These are phyloP conservation scores for Gasteruption jaculator DNA, from an alignment of 2,888 invertebrate genomes.

Conservation along the genomic window DNA sequence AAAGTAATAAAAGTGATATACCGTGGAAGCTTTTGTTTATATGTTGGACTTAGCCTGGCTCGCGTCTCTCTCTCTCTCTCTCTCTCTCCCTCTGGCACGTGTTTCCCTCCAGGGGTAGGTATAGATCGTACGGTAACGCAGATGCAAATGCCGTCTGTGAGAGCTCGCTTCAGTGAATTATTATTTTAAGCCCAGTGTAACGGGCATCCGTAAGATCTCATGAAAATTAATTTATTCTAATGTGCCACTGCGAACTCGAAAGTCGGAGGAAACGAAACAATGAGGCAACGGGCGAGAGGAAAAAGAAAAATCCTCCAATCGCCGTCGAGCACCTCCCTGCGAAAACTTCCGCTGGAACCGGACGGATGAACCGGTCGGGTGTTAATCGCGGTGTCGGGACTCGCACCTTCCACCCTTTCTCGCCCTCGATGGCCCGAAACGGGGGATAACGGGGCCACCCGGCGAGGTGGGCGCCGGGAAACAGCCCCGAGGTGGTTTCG, in stretches of 20 bases:
- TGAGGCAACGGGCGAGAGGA: neutral
- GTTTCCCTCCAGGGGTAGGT: neutral
- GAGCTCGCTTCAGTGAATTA: slow-evolving; percentile 43
- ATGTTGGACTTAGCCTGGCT: neutral
- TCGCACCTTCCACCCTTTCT: too few species aligned
- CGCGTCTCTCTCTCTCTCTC: neutral
- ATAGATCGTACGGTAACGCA: slow-evolving; percentile 8
- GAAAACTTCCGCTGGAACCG: too few species aligned
- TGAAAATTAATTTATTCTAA: slow-evolving; percentile 46
- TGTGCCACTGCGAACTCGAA: too few species aligned
- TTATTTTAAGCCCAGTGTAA: slow-evolving; percentile 44
- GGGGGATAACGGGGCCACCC: slow-evolving; percentile 23
- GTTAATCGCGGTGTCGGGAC: too few species aligned
- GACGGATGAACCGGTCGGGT: too few species aligned
- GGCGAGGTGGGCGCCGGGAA: too few species aligned
- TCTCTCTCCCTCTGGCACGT: slow-evolving; percentile 2
- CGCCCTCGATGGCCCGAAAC: too few species aligned
- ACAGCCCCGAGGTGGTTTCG: too few species aligned
- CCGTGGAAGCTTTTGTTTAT: too few species aligned
- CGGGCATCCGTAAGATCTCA: slow-evolving; percentile 42
- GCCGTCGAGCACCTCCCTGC: too few species aligned
- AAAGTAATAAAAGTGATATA: too few species aligned
- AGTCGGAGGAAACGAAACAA: slow-evolving; percentile 2
- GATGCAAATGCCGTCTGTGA: slow-evolving; percentile 40
- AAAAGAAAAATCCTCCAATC: too few species aligned